Evolutionary conservation across 2,888 invertebrate species (phyloP), one percentile per base, ranked within the genome.

Genomic region (Dasypolia templi): DNA sequence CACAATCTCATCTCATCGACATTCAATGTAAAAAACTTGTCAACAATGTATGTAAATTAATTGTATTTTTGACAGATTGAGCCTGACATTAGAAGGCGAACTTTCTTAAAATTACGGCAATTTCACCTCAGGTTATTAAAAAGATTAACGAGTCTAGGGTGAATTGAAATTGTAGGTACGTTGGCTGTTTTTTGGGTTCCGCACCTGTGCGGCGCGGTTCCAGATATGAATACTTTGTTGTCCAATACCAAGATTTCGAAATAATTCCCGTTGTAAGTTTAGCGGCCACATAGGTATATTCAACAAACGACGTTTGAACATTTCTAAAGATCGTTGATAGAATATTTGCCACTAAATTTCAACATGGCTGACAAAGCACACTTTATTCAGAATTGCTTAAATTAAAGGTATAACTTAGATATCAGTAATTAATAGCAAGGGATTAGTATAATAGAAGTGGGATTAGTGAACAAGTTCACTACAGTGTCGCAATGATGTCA

Each of bases 401-500:
- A 19, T 59, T 64, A 3, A 59, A 58, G 72, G 42, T 75, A 71
- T 4, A 49, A 49, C 32, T 49, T 35, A 22, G 49, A 14, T 72
- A 75, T 59, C 35, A 72, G 51, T 22, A 26, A 26, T n/a, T 32
- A 74, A 58, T 29, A 49, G 32, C 49, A 29, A 59, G 53, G 32
- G 39, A 32, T 61, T 62, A 35, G 14, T 61, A 46, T 46, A 49
- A 26, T 61, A 59, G 59, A 80, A 75, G 49, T 49, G 56, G 49
- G n/a, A n/a, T n/a, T n/a, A 49, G n/a, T 56, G 42, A 19, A 49
- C 26, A 29, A 11, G 46, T 1, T 58, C 14, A 35, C 14, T 42
- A 71, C 53, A 76, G 19, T 66, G 58, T 65, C 61, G 49, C 49
- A 58, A 68, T 77, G 76, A 76, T 71, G 66, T 77, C 78, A 79